Conservation (phyloP, 2,113 vertebrate genomes). For the Casuarius casuarius region DNA sequence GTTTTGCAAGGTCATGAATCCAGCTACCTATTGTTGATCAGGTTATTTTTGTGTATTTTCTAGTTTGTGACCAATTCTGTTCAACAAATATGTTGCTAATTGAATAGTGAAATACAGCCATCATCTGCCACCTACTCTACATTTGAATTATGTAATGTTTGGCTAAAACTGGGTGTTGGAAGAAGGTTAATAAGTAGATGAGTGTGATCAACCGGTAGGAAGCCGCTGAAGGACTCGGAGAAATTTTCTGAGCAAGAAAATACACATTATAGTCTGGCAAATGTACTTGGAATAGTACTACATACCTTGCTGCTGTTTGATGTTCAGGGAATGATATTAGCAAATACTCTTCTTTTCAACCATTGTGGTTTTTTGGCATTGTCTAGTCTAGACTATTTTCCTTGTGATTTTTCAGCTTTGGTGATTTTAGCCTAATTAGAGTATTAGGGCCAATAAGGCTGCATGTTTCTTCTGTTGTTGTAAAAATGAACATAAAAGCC, state of each 20-base stretch:
- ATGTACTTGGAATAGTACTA: not conserved
- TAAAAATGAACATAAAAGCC: not conserved
- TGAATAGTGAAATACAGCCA: not conserved
- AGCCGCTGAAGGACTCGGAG: not conserved
- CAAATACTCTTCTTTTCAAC: not conserved
- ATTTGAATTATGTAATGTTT: not conserved
- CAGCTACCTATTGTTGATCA: not conserved
- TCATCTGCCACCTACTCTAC: not conserved
- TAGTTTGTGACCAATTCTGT: not conserved
- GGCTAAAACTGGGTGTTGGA: not conserved
- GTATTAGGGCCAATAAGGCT: not conserved
- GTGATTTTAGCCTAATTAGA: not conserved
- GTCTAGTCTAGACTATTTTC: not conserved
- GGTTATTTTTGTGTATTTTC: not conserved
- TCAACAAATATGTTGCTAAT: not conserved
- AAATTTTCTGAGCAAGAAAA: not conserved
- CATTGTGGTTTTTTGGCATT: not conserved
- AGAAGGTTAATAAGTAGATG: not conserved
- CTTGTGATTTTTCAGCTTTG: not conserved
- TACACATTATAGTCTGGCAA: not conserved
- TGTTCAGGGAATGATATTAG: not conserved
- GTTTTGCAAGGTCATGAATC: not conserved
- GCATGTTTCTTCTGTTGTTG: not conserved
- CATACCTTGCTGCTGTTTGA: not conserved
- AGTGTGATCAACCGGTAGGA: not conserved